Evolutionary conservation across 2,888 invertebrate genomes (phyloP).

Genomic region (Acleris laterana): DNA sequence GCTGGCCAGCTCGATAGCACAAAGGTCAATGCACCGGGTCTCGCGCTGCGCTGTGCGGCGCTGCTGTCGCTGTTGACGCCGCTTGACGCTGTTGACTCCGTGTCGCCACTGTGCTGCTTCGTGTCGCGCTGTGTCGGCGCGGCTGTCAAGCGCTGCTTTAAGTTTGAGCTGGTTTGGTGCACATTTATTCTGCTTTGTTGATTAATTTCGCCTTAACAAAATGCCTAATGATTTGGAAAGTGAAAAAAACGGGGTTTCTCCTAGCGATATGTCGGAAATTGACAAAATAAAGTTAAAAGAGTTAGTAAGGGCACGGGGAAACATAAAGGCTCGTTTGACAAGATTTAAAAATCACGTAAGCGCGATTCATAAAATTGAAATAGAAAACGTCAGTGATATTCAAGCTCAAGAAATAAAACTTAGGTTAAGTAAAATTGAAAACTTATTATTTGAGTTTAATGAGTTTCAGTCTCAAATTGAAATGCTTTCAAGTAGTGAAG

Average conservation of each 20-base stretch:
- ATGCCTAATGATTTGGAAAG: background rate
- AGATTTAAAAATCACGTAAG: too few species aligned
- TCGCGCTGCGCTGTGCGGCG: background rate
- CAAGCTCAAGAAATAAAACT: constrained; percentile 20
- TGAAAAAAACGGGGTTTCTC: background rate
- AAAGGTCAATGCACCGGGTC: background rate
- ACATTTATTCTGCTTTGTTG: constrained; percentile 8
- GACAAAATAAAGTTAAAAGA: constrained; percentile 3
- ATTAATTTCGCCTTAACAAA: background rate
- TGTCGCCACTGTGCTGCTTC: background rate
- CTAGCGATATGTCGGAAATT: background rate
- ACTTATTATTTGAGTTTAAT: constrained; percentile 24
- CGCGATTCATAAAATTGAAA: constrained; percentile 3
- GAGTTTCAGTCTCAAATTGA: constrained; percentile 21
- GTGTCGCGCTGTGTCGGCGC: background rate
- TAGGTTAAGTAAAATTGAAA: constrained; percentile 10
- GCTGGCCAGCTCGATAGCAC: too few species aligned
- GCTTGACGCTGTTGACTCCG: too few species aligned
- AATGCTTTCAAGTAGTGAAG: constrained; percentile 13
- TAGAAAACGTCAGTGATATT: constrained; percentile 1
- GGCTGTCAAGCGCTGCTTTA: background rate
- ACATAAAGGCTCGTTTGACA: too few species aligned
- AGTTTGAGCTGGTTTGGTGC: constrained; percentile 10
- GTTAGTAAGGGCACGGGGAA: too few species aligned
- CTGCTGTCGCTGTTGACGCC: too few species aligned